Evolutionary conservation across 92 coral and sea anemone species (phyloP), one percentile per base, ranked within the genome.

Genomic region (Palythoa grandis): DNA sequence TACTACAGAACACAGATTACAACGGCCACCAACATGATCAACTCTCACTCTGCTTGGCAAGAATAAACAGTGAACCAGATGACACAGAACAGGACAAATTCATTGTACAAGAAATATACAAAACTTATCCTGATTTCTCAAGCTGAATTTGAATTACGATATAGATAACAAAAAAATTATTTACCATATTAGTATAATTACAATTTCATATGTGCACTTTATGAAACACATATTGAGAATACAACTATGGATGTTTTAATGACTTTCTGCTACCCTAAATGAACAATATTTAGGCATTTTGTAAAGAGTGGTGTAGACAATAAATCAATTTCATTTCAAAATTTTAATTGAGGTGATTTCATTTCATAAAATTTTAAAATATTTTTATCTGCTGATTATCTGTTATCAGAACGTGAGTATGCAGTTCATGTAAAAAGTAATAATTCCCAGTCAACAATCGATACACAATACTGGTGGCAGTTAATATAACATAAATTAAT

Each of bases 51-150:
- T 92, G 98, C 74, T 93, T 96, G 77, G 87, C 82, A 38, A 76
- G 98, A 86, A 96, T 96, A 23, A 86, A 89, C 35, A 38, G 92
- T n/a, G 98, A 96, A 73, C 98, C 90, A 57, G 94, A 83, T 38
- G 98, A 94, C 52, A 78, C 94, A 29, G 88, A 86, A 74, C 87
- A 89, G 14, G 98, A 96, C 88, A 88, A 90, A 38, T 90, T 83
- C 14, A 92, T 96, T 78, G 98, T 87, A 3, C 76, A 82, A 38
- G 96, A 96, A 87, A 91, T 96, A 76, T 91, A 92, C 23, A 90
- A 83, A 77, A 83, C 86, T 66, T 90, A 90, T 48, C 52, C 92
- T 39, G 87, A 76, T 50, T 73, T 87, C 79, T 90, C 83, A 17
- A 56, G 86, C 76, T 90, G 83, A 74, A 15, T 15, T 60, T 60